Evolutionary conservation across 2,888 invertebrate species (phyloP).

Genomic region (Limnephilus auricula): DNA sequence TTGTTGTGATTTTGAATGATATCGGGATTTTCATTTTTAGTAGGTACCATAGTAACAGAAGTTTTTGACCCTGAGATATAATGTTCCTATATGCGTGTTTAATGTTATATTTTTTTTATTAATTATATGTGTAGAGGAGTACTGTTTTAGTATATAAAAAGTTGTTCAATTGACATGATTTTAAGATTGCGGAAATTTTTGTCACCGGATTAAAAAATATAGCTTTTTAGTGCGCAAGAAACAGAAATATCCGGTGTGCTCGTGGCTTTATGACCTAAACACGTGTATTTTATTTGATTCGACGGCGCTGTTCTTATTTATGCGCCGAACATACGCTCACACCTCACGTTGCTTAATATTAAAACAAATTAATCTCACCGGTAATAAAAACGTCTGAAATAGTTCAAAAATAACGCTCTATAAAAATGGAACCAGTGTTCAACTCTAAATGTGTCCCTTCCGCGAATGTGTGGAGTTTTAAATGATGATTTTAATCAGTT

Average conservation of each 20-base stretch:
- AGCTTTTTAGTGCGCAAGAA: not conserved
- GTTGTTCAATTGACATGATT: no score
- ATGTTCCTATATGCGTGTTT: no score
- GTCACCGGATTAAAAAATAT: not conserved
- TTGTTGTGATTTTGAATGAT: no score
- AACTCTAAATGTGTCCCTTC: not conserved
- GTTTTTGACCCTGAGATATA: no score
- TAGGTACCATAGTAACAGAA: no score
- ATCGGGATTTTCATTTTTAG: no score
- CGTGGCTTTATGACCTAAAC: not conserved
- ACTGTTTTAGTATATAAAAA: no score
- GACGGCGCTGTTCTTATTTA: not conserved
- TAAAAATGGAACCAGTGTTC: not conserved
- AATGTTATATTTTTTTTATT: no score
- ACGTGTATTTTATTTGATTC: slow-evolving; percentile 17
- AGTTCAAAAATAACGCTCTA: not conserved
- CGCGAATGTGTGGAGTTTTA: not conserved
- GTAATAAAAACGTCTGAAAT: slow-evolving; percentile 12
- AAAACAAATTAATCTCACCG: slow-evolving; percentile 29
- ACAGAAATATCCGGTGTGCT: slow-evolving; percentile 11
- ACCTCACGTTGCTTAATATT: not conserved
- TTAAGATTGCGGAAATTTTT: not conserved
- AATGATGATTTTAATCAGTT: not conserved
- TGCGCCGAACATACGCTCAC: not conserved
- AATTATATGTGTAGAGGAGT: no score